A percentile compares a stretch with the other conserved stretches of the same genome.
phyloP scores from a whole-genome alignment of 23 tunicate species.

The Corella eumyota region DNA sequence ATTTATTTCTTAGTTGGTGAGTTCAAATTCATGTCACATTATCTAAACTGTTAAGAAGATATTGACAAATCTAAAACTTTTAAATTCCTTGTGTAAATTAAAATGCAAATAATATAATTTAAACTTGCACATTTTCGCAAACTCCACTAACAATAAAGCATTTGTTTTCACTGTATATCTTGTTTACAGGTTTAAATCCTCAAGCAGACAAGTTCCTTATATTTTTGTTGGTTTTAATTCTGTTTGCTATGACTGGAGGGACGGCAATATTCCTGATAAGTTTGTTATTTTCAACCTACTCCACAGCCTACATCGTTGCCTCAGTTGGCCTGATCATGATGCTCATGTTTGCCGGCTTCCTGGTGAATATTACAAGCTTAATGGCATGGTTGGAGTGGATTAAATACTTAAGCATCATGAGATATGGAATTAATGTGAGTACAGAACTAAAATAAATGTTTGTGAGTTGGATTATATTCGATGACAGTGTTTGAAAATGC shows the following conservation, averaged over 20 bases:
- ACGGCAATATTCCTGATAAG: constrained; percentile 72
- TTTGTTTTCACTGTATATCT: no score
- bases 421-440: constrained; percentile 89
- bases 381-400: constrained; percentile 91
- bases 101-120: no score
- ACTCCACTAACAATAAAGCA: no score
- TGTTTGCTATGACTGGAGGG: constrained; percentile 52
- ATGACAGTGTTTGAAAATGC: no score
- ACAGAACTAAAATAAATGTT: not conserved
- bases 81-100: no score
- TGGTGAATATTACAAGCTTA: constrained; percentile 49
- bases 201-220: constrained; percentile 59
- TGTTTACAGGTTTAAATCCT: constrained; percentile 52
- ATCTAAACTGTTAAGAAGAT: no score
- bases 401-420: constrained; percentile 71
- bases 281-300: constrained; percentile 64
- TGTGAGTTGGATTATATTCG: not conserved
- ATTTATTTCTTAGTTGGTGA: constrained; percentile 90
- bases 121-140: no score
- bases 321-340: constrained; percentile 62
- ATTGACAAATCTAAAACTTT: no score
- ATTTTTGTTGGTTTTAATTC: constrained; percentile 44
- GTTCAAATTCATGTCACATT: no score
- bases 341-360: constrained; percentile 88
- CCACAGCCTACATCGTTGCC: constrained; percentile 57